Percentiles rank a stretch among this genome's conserved stretches.
Evolutionary conservation across 2,888 invertebrate genomes (phyloP).

Genomic region (Zygogramma bicolorata): DNA sequence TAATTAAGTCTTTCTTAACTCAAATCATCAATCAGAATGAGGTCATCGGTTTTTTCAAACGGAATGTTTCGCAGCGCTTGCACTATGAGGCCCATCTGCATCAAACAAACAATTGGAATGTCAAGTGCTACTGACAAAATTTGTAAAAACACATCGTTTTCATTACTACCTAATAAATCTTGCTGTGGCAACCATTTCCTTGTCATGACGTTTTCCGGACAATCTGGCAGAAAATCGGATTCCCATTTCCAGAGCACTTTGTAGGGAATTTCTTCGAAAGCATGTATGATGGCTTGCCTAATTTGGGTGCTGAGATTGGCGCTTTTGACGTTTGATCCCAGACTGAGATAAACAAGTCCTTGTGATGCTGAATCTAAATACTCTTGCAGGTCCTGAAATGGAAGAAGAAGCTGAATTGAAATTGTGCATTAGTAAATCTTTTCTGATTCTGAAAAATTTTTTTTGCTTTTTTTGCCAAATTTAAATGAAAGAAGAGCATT

Average conservation of each 20-base stretch:
- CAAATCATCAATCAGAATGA: no score
- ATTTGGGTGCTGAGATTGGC: conserved; percentile 58
- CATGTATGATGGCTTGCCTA: conserved; percentile 58
- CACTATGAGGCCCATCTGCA: no score
- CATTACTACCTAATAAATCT: conserved; percentile 66
- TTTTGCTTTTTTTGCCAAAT: no score
- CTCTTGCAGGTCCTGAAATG: conserved; percentile 60
- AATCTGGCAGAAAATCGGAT: conserved; percentile 52
- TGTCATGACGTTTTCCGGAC: conserved; percentile 63
- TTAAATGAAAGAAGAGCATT: no score
- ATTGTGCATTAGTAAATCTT: no score
- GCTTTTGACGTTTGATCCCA: conserved; percentile 65
- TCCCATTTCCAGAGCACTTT: conserved; percentile 67
- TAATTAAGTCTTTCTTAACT: no score
- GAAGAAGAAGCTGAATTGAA: neutral
- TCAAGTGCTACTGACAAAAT: no score
- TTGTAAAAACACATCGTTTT: no score
- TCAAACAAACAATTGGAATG: no score
- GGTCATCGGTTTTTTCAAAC: no score
- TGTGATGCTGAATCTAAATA: conserved; percentile 59
- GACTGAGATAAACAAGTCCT: conserved; percentile 64
- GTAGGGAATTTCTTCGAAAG: conserved; percentile 63
- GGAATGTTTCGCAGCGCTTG: no score
- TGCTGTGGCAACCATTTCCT: conserved; percentile 68
- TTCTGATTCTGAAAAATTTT: no score